A percentile compares a stretch with the other conserved stretches of the same genome.
Evolutionary conservation across 2,797 vertebrate species (phyloP).

Genomic region (Smutsia gigantea): DNA sequence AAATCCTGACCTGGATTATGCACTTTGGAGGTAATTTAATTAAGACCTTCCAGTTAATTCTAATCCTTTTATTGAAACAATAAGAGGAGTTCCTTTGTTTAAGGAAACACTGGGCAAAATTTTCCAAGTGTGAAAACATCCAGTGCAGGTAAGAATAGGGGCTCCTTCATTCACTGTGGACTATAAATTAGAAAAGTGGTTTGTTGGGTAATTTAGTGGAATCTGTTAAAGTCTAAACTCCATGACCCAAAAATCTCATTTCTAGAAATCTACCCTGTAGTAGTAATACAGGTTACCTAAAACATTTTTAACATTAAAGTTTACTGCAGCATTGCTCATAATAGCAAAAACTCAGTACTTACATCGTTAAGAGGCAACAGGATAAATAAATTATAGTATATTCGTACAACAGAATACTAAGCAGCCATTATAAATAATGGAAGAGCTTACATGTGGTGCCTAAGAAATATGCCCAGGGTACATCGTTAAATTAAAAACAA

Average conservation of each 20-base stretch:
- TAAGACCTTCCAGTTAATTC: conserved; percentile 32
- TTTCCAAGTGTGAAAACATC: background rate
- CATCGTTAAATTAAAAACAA: background rate
- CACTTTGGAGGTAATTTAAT: conserved; percentile 26
- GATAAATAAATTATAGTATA: background rate
- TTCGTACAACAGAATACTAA: background rate
- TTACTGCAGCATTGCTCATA: background rate
- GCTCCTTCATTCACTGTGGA: background rate
- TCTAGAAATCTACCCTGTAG: background rate
- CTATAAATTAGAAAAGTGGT: background rate
- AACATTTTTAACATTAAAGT: conserved; percentile 5
- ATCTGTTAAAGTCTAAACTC: background rate
- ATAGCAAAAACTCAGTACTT: background rate
- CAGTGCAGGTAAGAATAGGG: background rate
- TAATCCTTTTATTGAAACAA: conserved; percentile 42
- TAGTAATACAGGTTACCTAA: background rate
- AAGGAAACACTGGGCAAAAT: conserved; percentile 12
- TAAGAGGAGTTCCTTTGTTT: background rate
- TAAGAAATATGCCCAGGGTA: background rate
- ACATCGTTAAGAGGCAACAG: background rate
- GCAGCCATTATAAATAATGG: background rate
- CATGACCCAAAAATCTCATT: background rate
- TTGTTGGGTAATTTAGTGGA: background rate
- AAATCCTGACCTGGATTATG: background rate
- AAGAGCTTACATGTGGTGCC: background rate